These are phyloP conservation scores for Gryllus bimaculatus DNA, from an alignment of 1,140 invertebrate genomes.

Conservation along the genomic window DNA sequence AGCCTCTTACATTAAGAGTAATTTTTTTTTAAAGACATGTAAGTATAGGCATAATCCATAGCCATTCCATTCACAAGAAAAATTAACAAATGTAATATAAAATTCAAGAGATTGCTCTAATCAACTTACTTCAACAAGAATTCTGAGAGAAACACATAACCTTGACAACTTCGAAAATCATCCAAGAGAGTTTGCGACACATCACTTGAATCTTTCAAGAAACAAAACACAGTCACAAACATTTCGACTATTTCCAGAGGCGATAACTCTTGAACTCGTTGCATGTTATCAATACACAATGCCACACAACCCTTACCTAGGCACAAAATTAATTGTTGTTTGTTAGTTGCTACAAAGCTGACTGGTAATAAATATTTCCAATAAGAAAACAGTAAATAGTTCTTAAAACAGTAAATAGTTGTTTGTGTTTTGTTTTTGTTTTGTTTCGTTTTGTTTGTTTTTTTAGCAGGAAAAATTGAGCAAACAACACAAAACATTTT, in stretches of 20 bases:
- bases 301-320: conserved; percentile 90
- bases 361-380: too few relatives aligned
- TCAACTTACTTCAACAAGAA: conserved; percentile 79
- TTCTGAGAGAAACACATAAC: conserved; percentile 89
- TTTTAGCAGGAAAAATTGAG: too few relatives aligned
- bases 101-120: not conserved
- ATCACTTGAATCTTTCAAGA: conserved; percentile 96
- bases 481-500: too few relatives aligned
- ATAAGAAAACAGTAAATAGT: too few relatives aligned
- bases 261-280: conserved; percentile 79
- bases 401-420: too few relatives aligned
- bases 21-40: not conserved
- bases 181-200: conserved; percentile 88
- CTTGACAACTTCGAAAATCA: conserved; percentile 89
- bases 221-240: conserved; percentile 97
- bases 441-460: too few relatives aligned
- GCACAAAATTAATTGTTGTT: conserved; percentile 32
- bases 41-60: not conserved
- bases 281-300: conserved; percentile 94
- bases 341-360: conserved; percentile 15
- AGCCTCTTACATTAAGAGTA: too few relatives aligned
- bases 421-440: too few relatives aligned
- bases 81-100: not conserved
- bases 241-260: conserved; percentile 96
- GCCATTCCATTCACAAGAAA: not conserved